Conservation (phyloP, 2,888 invertebrate species). For the Cantharis flavilabris region DNA sequence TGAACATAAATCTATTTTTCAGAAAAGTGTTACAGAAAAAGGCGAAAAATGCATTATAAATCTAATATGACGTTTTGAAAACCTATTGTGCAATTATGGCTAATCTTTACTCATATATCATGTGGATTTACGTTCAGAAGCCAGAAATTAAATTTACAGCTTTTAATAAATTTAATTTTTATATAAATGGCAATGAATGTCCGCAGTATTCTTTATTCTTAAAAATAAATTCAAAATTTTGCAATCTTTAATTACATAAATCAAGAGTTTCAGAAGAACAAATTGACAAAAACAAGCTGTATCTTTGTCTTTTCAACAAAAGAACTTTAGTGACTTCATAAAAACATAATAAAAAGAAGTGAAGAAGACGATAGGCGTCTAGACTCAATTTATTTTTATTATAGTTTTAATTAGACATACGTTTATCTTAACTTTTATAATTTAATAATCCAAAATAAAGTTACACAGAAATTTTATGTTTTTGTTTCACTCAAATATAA, state of each 20-base stretch:
- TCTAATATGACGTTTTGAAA: neutral
- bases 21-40: slow-evolving; percentile 15
- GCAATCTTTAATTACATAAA: neutral
- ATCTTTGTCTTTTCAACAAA: neutral
- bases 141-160: neutral
- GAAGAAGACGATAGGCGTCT: slow-evolving; percentile 1
- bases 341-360: neutral
- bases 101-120: neutral
- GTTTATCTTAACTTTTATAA: neutral
- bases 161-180: neutral
- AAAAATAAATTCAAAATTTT: neutral
- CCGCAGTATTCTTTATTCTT: neutral
- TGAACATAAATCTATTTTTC: slow-evolving; percentile 3
- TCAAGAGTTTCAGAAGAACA: neutral
- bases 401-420: neutral
- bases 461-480: neutral
- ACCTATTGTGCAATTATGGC: neutral
- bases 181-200: neutral
- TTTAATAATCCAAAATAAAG: neutral
- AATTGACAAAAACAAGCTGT: neutral
- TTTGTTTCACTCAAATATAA: neutral
- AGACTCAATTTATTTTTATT: slow-evolving; percentile 3
- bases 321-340: neutral
- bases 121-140: neutral
- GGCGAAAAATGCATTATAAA: neutral